phyloP scores from a whole-genome alignment of 2,113 vertebrate genomes.

The Siniperca knerii region DNA sequence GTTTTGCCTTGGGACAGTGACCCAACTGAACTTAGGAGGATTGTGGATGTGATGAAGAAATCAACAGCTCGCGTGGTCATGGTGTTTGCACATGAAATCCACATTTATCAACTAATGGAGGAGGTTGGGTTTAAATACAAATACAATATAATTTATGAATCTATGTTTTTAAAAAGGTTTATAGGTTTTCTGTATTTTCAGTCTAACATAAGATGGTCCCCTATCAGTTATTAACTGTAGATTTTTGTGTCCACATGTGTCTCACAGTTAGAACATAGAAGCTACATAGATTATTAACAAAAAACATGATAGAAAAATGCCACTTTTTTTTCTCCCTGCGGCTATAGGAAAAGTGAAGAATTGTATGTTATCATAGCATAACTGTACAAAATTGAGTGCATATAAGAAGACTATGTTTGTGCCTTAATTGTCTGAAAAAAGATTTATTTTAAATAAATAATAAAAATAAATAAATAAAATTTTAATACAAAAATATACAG shows the following conservation, averaged over 20 bases:
- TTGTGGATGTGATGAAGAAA: constrained; percentile 69
- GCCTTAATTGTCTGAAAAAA: background rate
- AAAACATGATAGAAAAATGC: background rate
- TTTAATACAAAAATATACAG: constrained; percentile 8
- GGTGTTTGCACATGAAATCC: constrained; percentile 63
- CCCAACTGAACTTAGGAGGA: constrained; percentile 48
- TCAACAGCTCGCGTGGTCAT: constrained; percentile 69
- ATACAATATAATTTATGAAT: background rate
- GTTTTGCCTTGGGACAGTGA: constrained; percentile 59
- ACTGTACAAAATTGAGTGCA: background rate
- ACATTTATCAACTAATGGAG: constrained; percentile 57
- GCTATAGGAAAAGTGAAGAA: background rate
- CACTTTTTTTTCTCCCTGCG: background rate
- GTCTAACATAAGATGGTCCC: background rate
- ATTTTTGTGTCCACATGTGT: background rate
- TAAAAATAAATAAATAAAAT: no score
- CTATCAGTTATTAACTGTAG: background rate
- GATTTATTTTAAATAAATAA: background rate
- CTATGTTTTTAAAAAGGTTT: background rate
- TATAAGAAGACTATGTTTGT: background rate
- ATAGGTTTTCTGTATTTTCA: background rate
- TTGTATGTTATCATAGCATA: background rate
- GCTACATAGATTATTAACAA: no score
- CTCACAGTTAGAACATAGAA: background rate
- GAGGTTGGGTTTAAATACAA: constrained; percentile 38